Evolutionary conservation across 2,797 vertebrate species (phyloP).

Genomic region (Tympanoctomys barrerae): DNA sequence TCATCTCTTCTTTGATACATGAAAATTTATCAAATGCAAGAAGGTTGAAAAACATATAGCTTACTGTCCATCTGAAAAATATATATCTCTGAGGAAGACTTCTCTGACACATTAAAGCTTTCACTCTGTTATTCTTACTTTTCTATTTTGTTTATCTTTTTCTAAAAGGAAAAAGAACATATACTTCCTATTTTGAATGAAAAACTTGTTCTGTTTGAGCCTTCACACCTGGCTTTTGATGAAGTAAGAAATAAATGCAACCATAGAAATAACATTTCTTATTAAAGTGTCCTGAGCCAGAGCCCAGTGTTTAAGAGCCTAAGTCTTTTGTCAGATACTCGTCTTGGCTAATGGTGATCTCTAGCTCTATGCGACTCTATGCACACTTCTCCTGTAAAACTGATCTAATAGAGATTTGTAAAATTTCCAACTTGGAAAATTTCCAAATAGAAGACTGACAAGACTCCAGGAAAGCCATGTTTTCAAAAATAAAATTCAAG

Average conservation of each 20-base stretch:
- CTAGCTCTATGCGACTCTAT: neutral
- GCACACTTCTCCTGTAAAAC: neutral
- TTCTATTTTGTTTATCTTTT: slow-evolving; percentile 27
- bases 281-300: neutral
- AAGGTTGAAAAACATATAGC: neutral
- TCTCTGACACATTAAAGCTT: neutral
- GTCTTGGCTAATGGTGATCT: neutral
- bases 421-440: slow-evolving; percentile 53
- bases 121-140: neutral
- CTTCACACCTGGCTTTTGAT: neutral
- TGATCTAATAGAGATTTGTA: slow-evolving; percentile 42
- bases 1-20: neutral
- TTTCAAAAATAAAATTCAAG: slow-evolving; percentile 65
- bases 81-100: slow-evolving; percentile 24
- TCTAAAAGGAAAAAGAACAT: slow-evolving; percentile 32
- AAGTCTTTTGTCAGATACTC: neutral
- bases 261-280: neutral
- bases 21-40: slow-evolving; percentile 12
- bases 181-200: slow-evolving; percentile 9
- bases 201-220: neutral
- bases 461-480: neutral
- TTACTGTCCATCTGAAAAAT: slow-evolving; percentile 42
- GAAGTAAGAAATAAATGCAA: neutral
- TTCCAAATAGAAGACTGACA: slow-evolving; percentile 15
- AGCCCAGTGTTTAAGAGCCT: neutral